Base-by-base conservation (phyloP, 2,888 invertebrate genomes). In the Tetanocera ferruginea region DNA sequence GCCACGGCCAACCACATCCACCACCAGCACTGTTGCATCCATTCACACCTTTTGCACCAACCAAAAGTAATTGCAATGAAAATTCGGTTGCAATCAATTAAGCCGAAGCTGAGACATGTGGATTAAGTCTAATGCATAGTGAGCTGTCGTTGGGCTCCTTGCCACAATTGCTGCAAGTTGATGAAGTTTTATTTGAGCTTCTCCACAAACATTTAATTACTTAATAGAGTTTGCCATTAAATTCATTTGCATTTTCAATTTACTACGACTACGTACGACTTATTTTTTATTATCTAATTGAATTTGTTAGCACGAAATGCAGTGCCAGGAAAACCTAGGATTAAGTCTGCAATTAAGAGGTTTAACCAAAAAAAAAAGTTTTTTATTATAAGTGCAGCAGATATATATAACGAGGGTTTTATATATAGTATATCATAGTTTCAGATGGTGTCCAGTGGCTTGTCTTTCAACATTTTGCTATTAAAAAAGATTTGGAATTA, bases 191-290 rank as follows among this genome's bases (percentile, higher is more conserved):
- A 55, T 71, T 55, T 19, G 8, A 31, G 19, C 55, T 57, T 25
- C 51, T 73, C 31, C 73, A 51, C 64, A 49, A 25, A 62, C 73
- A 74, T 75, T 75, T 75, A 75, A 75, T 75, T 75, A 75, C 75
- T 67, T 75, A 75, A 75, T 75, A 67, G 66, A 67, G 43, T 66
- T 67, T 55, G 23, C 75, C 55, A 67, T 75, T 75, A 66, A 66
- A 67, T 67, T 55, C 55, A 75, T 64, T 75, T 66, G 23, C 74
- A 55, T 75, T 66, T 66, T 75, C 75, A 31, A 75, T 75, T 75
- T 66, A 75, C 71, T 66, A 75, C 71, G 43, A 43, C 43, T 43
- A 43, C 11, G 43, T 14, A 43, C 2, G 43, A 6, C 43, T 2
- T 11, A 43, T 43, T 43, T 43, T 43, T 43, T 43, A 43, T 43